phyloP scores from a whole-genome alignment of 2,888 invertebrate genomes.

The Eupsilia transversa region DNA sequence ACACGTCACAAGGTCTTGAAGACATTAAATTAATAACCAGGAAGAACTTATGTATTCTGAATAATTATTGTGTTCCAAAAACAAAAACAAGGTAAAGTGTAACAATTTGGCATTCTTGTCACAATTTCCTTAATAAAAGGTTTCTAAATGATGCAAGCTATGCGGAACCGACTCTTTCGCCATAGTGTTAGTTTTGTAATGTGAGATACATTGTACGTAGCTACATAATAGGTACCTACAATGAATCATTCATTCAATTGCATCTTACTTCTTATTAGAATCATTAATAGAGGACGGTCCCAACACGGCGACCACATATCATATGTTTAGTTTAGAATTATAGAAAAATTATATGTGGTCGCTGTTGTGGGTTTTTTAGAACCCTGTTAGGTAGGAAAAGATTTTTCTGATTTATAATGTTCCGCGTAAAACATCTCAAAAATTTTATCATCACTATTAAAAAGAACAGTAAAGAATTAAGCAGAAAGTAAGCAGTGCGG shows the following conservation, averaged over 20 bases:
- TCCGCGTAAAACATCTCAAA: neutral
- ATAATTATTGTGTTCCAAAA: neutral
- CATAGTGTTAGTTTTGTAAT: neutral
- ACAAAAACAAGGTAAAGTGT: neutral
- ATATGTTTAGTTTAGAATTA: too few relatives aligned
- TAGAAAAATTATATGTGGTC: neutral
- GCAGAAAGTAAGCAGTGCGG: too few relatives aligned
- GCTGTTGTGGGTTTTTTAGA: neutral
- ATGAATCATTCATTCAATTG: constrained; percentile 19
- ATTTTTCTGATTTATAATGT: neutral
- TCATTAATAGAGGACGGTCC: neutral
- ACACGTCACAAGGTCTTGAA: neutral
- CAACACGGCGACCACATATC: too few relatives aligned
- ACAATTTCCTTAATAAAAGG: neutral
- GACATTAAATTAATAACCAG: neutral
- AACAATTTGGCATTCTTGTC: neutral
- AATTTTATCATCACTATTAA: too few relatives aligned
- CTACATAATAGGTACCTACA: neutral
- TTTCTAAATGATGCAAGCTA: neutral
- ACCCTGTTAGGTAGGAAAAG: neutral
- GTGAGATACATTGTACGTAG: neutral
- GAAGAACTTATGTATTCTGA: neutral
- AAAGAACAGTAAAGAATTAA: too few relatives aligned
- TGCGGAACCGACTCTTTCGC: too few relatives aligned
- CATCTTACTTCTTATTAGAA: neutral